Evolutionary conservation across 2,797 vertebrate species (phyloP).

Genomic region (Jordanella pulchra): DNA sequence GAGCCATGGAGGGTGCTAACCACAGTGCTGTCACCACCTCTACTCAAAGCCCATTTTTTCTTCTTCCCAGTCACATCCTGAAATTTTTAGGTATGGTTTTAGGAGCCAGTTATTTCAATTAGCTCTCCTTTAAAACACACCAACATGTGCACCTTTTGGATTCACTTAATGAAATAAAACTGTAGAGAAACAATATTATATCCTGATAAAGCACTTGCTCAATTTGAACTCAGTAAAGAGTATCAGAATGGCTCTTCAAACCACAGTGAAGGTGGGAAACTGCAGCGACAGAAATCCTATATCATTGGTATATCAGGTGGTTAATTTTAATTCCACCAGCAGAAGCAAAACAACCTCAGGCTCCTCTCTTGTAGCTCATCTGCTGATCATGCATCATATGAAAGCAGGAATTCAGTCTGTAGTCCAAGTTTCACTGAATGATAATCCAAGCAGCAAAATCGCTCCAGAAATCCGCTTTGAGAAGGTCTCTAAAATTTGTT

Average conservation of each 20-base stretch:
- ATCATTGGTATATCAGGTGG: background rate
- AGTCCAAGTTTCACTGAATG: background rate
- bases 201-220: background rate
- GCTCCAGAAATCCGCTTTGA: too few relatives aligned
- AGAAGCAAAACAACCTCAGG: slow-evolving; percentile 1
- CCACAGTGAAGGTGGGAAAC: background rate
- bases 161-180: background rate
- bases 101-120: background rate
- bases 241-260: background rate
- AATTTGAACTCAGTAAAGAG: background rate
- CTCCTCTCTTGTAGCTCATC: background rate
- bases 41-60: background rate
- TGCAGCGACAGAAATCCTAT: background rate
- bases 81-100: background rate
- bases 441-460: background rate
- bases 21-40: background rate
- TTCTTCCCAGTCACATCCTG: background rate
- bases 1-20: background rate
- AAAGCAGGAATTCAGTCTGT: background rate
- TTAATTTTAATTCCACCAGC: background rate
- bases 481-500: too few relatives aligned
- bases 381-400: background rate
- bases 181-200: background rate
- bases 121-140: background rate
- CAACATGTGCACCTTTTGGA: background rate